Evolutionary conservation across 2,797 vertebrate genomes (phyloP).

Genomic region (Tragelaphus oryx): DNA sequence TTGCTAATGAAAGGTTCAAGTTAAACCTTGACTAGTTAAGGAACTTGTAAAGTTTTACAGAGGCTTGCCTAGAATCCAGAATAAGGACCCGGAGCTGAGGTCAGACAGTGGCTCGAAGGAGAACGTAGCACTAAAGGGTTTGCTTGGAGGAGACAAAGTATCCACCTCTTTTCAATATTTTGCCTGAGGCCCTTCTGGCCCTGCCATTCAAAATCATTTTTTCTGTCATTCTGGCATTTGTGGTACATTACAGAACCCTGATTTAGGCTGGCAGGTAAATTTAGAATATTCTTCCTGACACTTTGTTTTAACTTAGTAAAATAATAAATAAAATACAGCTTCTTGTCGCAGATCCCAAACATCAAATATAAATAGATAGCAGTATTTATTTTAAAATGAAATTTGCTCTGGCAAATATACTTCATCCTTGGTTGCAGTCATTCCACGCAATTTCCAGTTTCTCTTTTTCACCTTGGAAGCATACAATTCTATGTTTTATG

Average conservation of each 20-base stretch:
- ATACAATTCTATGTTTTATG: constrained; percentile 7
- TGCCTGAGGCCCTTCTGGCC: neutral
- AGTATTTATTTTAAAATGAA: constrained; percentile 18
- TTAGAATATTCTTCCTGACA: neutral
- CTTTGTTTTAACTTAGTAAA: constrained; percentile 23
- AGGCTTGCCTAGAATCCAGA: neutral
- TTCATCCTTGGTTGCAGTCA: neutral
- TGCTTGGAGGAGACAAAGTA: neutral
- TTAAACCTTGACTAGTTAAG: neutral
- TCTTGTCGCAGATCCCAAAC: neutral
- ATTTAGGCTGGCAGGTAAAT: neutral
- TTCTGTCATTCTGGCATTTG: neutral
- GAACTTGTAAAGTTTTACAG: neutral
- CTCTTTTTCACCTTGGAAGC: constrained; percentile 13
- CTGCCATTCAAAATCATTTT: neutral
- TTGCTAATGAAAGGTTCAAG: neutral
- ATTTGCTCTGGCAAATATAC: neutral
- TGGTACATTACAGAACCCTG: neutral
- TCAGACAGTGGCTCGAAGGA: neutral
- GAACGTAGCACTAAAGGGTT: neutral
- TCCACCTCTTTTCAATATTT: neutral
- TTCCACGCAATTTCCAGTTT: neutral
- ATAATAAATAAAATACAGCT: neutral
- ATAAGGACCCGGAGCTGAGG: neutral
- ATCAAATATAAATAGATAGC: neutral